These are phyloP conservation scores for Silurus meridionalis DNA, from an alignment of 2,113 vertebrate genomes.

Conservation along the genomic window DNA sequence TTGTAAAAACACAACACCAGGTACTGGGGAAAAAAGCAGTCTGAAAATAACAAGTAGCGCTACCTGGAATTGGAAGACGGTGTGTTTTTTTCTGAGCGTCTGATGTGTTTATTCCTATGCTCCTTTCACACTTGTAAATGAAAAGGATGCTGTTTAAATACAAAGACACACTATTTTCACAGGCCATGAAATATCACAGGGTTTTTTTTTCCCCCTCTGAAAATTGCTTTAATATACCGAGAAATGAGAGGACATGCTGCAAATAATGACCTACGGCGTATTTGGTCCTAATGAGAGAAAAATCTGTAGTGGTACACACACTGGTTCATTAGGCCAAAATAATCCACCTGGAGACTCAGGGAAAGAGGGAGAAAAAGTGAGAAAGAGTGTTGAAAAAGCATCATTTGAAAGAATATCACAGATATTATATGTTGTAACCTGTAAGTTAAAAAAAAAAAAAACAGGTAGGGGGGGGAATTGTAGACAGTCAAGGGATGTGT, in stretches of 20 bases:
- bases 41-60: too few relatives aligned
- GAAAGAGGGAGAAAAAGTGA: not conserved
- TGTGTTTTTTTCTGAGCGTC: not conserved
- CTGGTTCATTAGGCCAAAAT: slow-evolving; percentile 39
- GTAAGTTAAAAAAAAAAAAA: not conserved
- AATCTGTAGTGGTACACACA: slow-evolving; percentile 26
- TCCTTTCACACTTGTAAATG: not conserved
- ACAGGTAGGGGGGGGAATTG: too few relatives aligned
- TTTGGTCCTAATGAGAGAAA: slow-evolving; percentile 27
- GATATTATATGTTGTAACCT: not conserved
- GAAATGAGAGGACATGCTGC: slow-evolving; percentile 6
- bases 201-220: not conserved
- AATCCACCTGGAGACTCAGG: not conserved
- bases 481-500: not conserved
- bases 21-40: not conserved
- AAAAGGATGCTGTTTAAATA: slow-evolving; percentile 3
- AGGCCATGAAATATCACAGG: not conserved
- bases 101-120: not conserved
- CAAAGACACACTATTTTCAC: not conserved
- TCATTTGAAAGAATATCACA: slow-evolving; percentile 25
- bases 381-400: not conserved
- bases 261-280: slow-evolving; percentile 31
- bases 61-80: not conserved
- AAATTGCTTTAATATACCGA: slow-evolving; percentile 21
- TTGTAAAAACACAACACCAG: too few relatives aligned